phyloP scores from a whole-genome alignment of 2,888 invertebrate genomes.

The Linyphia triangularis region DNA sequence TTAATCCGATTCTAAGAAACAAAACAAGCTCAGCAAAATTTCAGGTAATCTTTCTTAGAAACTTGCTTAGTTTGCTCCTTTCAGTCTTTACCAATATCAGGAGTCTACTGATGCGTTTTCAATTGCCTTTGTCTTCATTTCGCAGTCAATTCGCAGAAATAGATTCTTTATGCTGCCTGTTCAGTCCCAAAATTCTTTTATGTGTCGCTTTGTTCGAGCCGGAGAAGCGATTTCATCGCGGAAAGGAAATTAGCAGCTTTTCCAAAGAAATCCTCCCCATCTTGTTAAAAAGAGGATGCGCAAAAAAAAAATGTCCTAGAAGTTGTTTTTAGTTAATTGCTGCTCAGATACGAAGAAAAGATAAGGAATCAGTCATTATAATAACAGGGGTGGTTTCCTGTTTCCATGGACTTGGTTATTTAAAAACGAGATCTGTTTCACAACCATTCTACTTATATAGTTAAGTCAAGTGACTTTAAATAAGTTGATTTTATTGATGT shows the following conservation, averaged over 20 bases:
- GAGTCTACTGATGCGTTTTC: conserved; percentile 35
- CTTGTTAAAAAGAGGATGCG: conserved; percentile 14
- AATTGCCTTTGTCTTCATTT: not conserved
- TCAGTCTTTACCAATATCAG: not conserved
- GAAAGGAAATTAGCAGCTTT: not conserved
- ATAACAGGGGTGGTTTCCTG: too few relatives aligned
- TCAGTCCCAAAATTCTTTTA: not conserved
- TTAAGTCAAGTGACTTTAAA: too few relatives aligned
- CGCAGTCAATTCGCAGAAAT: conserved; percentile 11
- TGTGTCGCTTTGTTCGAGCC: conserved; percentile 23
- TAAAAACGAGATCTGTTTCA: too few relatives aligned
- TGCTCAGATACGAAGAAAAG: too few relatives aligned
- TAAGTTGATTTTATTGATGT: too few relatives aligned
- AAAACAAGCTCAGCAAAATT: too few relatives aligned
- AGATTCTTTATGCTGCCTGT: conserved; percentile 9
- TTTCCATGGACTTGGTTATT: too few relatives aligned
- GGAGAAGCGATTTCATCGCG: not conserved
- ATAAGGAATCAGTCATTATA: too few relatives aligned
- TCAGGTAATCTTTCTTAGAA: not conserved
- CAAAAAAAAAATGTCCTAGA: too few relatives aligned
- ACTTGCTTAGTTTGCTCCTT: not conserved
- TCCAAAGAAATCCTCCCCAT: not conserved
- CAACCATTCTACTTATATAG: too few relatives aligned
- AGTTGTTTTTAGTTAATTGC: too few relatives aligned
- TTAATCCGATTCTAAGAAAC: too few relatives aligned